phyloP scores from a whole-genome alignment of 1,140 invertebrate genomes.

The Heliconius congener region DNA sequence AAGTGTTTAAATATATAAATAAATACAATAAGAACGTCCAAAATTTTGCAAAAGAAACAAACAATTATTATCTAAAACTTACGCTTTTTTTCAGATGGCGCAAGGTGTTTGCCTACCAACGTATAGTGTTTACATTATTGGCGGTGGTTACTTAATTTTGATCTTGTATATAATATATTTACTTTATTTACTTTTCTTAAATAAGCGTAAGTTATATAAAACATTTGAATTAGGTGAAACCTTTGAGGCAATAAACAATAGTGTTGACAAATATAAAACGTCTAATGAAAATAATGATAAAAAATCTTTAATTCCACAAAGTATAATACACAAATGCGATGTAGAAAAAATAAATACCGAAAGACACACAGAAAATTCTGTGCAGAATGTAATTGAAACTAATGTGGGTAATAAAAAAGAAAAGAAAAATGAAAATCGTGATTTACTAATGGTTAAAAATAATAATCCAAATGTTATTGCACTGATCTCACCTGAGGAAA shows the following conservation, averaged over 20 bases:
- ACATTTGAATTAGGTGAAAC: background rate
- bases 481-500: constrained; percentile 1
- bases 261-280: background rate
- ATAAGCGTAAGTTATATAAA: background rate
- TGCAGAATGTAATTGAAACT: background rate
- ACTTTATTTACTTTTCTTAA: background rate
- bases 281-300: background rate
- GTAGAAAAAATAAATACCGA: background rate
- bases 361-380: background rate
- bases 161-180: background rate
- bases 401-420: no score
- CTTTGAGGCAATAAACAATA: background rate
- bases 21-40: no score
- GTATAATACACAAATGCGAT: background rate
- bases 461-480: background rate
- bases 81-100: background rate
- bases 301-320: background rate
- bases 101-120: background rate
- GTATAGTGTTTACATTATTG: background rate
- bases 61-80: background rate
- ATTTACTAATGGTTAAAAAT: background rate
- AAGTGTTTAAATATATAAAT: no score
- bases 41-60: no score
- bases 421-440: background rate
- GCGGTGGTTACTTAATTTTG: background rate